These are phyloP conservation scores for Urophycis tenuis DNA, from an alignment of 2,797 vertebrate genomes.

Conservation along the genomic window DNA sequence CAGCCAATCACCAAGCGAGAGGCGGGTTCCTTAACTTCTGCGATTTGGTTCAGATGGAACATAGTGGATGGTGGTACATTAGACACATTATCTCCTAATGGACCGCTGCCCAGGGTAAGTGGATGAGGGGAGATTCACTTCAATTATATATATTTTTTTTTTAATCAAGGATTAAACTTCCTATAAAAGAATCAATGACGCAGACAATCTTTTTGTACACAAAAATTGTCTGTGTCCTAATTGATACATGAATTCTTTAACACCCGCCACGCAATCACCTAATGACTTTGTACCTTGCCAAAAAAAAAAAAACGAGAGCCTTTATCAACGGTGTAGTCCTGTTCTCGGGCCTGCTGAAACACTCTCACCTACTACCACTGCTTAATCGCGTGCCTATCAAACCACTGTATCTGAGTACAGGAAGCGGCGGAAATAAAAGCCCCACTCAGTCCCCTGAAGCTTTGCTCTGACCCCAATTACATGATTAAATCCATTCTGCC, in stretches of 20 bases:
- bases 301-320: not conserved
- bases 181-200: not conserved
- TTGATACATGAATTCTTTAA: not conserved
- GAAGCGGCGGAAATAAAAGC: not conserved
- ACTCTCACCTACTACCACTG: not conserved
- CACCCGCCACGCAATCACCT: not conserved
- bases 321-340: not conserved
- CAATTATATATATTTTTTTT: not conserved
- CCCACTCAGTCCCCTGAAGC: slow-evolving; percentile 7
- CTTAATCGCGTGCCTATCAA: slow-evolving; percentile 1
- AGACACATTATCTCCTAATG: not conserved
- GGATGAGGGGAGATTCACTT: not conserved
- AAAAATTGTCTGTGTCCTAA: not conserved
- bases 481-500: slow-evolving; percentile 11
- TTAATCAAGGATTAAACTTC: not conserved
- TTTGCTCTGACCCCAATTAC: slow-evolving; percentile 25
- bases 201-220: not conserved
- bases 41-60: not conserved
- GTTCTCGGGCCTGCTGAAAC: not conserved
- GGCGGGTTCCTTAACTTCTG: not conserved
- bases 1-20: not conserved
- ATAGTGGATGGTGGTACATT: not conserved
- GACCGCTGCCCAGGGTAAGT: not conserved
- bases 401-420: not conserved
- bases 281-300: not conserved